These are phyloP conservation scores for Mesitornis unicolor DNA, from an alignment of 2,113 vertebrate species.

Conservation along the genomic window DNA sequence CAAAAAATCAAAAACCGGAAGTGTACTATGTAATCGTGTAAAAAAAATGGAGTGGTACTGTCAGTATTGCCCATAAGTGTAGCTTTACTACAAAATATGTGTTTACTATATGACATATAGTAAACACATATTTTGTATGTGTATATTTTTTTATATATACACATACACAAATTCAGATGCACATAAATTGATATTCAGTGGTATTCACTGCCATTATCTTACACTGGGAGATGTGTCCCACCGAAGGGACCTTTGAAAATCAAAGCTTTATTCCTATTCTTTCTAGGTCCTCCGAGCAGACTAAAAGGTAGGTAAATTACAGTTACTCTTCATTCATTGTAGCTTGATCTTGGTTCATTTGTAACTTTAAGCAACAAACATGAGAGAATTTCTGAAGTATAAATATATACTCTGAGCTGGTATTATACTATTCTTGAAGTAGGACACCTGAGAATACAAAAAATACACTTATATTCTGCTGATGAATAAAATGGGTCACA, in stretches of 20 bases:
- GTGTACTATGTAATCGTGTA: fast-evolving
- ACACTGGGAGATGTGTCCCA: background rate
- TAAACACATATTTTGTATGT: too few relatives aligned
- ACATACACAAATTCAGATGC: background rate
- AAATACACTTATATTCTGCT: background rate
- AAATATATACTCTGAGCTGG: background rate
- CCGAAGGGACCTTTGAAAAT: background rate
- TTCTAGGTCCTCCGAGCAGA: background rate
- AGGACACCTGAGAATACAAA: background rate
- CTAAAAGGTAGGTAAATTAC: background rate
- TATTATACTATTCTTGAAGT: background rate
- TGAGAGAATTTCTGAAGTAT: background rate
- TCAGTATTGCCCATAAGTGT: background rate
- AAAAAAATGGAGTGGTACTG: background rate
- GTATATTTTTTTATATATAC: too few relatives aligned
- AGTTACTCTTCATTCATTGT: background rate
- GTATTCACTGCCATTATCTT: background rate
- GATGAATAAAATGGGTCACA: background rate
- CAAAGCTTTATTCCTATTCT: background rate
- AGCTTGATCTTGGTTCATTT: background rate
- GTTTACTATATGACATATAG: background rate
- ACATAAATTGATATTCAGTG: background rate
- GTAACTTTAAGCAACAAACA: background rate
- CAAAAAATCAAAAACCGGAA: background rate
- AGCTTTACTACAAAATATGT: background rate